Percentiles rank a stretch among this genome's conserved stretches.
Evolutionary conservation across 2,888 invertebrate genomes (phyloP).

Genomic region (Acronicta psi): DNA sequence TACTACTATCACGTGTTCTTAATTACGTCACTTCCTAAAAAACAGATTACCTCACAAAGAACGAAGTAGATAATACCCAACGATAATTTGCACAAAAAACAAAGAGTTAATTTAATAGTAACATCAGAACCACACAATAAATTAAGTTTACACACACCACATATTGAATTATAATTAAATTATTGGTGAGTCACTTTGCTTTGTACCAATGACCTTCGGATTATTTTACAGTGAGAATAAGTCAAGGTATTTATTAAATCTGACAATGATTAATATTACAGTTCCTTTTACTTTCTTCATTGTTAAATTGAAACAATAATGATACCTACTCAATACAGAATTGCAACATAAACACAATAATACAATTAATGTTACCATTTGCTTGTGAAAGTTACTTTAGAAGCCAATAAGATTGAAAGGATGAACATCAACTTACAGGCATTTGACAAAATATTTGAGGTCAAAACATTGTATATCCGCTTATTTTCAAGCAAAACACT

Average conservation of each 20-base stretch:
- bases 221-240: conserved; percentile 9
- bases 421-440: too few relatives aligned
- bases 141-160: conserved; percentile 19
- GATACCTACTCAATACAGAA: too few relatives aligned
- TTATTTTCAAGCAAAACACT: background rate
- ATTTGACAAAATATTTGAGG: too few relatives aligned
- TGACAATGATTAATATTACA: background rate
- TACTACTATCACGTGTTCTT: background rate
- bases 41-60: conserved; percentile 4
- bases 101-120: conserved; percentile 6
- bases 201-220: conserved; percentile 33
- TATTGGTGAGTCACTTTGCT: conserved; percentile 43
- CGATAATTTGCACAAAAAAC: conserved; percentile 3
- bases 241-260: conserved; percentile 23
- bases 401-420: too few relatives aligned
- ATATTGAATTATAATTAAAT: conserved; percentile 57
- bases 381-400: too few relatives aligned
- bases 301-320: too few relatives aligned
- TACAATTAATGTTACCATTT: too few relatives aligned
- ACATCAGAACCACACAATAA: conserved; percentile 20
- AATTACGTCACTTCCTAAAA: conserved; percentile 17
- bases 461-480: too few relatives aligned
- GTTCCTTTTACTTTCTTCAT: too few relatives aligned
- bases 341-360: too few relatives aligned
- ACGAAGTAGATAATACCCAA: conserved; percentile 4